Percentiles rank a stretch among this genome's conserved stretches.
These are phyloP conservation scores for Ochotona curzoniae DNA, from an alignment of 2,113 vertebrate species.

Conservation along the genomic window DNA sequence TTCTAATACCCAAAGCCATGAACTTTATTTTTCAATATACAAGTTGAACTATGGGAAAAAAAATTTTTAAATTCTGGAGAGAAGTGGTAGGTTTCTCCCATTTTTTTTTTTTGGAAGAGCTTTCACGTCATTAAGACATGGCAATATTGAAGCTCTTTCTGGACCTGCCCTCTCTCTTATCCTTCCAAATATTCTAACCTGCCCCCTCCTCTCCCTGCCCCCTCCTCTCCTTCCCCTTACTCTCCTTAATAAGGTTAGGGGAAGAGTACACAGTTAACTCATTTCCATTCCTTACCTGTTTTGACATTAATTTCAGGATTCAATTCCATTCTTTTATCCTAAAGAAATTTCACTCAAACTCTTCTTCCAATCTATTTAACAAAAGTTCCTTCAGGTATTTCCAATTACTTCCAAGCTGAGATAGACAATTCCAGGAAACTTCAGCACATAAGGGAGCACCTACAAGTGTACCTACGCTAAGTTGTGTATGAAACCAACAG, in stretches of 20 bases:
- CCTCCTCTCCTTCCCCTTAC: not conserved
- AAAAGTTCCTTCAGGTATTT: not conserved
- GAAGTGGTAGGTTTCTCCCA: not conserved
- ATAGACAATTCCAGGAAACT: not conserved
- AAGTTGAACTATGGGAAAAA: not conserved
- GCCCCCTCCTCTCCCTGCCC: not conserved
- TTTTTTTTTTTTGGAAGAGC: constrained; percentile 15
- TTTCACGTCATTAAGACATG: constrained; percentile 24
- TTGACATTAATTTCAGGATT: constrained; percentile 13
- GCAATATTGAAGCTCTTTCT: not conserved
- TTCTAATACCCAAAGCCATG: not conserved
- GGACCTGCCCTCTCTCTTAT: not conserved
- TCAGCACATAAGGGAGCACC: not conserved
- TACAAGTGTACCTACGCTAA: not conserved
- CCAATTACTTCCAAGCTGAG: not conserved
- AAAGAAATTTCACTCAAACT: not conserved
- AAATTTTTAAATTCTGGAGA: not conserved
- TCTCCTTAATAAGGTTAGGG: not conserved
- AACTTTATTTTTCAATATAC: not conserved
- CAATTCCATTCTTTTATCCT: not conserved
- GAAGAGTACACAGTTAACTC: not conserved
- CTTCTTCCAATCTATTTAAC: not conserved
- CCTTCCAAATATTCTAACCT: not conserved
- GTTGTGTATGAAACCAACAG: not conserved
- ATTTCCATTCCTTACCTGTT: constrained; percentile 29